Evolutionary conservation across 2,797 vertebrate species (phyloP), one percentile per base, ranked within the genome.

Genomic region (Lepilemur ruficaudatus): DNA sequence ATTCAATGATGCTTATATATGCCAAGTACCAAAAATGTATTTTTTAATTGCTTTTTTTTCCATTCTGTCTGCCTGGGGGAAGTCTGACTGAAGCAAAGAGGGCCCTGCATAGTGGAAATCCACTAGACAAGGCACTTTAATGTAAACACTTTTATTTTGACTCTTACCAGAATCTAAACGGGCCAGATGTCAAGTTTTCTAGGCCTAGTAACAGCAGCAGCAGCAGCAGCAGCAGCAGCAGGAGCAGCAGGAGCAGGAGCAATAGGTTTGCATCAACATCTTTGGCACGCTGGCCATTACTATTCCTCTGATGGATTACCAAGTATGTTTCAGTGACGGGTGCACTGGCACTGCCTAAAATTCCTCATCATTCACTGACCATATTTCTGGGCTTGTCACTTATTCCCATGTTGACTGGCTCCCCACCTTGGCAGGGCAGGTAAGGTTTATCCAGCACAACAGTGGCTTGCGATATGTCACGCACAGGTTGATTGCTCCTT

Each of bases 131-230:
- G 38, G 3, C 30, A 20, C 23, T 57, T 50, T 78, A 87, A 84
- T 85, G 65, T 92, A 96, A 87, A 97, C 8, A 81, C 94, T 91
- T 92, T 83, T 85, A 67, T 78, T 70, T 95, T 95, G 75, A 91
- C n/a, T 83, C 41, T 97, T 84, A 92, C 15, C 79, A 69, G 76
- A 90, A 95, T 30, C 41, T 93, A 55, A 63, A 15, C 38, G 95
- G 91, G 67, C 12, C 94, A 90, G 89, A 1, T 75, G 50, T 35
- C 57, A 81, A 61, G 41, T 67, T 92, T 52, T 95, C 61, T 96
- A 78, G 69, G 22, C 85, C 92, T 91, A 83, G 70, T 12, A 96
- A 73, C 59, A 88, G 61, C 30, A 98, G 75, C 50, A 79, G 84
- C 32, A 95, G 63, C 14, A 85, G 76, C 13, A 91, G 86, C 55